Percentiles rank a stretch among this genome's conserved stretches.
phyloP scores from a whole-genome alignment of 2,113 vertebrate species.

The Asarcornis scutulata region DNA sequence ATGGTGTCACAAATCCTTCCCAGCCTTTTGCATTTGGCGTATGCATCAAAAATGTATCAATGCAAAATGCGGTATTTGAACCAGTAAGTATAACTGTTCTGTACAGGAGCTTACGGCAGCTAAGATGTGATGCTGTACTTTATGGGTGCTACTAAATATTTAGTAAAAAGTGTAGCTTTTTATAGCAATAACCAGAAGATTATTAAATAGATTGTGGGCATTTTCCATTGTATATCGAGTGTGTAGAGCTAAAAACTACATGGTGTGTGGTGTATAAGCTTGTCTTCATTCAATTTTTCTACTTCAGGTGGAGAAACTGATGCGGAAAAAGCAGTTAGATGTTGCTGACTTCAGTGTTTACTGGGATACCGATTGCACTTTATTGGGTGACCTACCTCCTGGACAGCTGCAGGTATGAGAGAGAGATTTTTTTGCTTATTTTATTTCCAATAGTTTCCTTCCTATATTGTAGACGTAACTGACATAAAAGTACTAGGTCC shows the following conservation, averaged over 20 bases:
- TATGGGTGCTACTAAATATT: not conserved
- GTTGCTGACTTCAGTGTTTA: conserved; percentile 94
- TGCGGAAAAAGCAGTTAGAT: conserved; percentile 92
- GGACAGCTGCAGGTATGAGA: conserved; percentile 87
- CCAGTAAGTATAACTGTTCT: conserved; percentile 78
- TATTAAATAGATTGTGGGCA: not conserved
- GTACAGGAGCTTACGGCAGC: not conserved
- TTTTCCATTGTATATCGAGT: not conserved
- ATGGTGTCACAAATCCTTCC: conserved; percentile 85
- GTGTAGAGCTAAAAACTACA: not conserved
- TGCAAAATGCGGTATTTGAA: conserved; percentile 90
- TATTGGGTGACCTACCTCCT: conserved; percentile 87
- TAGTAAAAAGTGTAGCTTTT: accelerated
- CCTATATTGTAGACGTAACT: not conserved
- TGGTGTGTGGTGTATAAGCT: accelerated
- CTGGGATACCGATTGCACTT: conserved; percentile 89
- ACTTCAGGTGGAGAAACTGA: conserved; percentile 85
- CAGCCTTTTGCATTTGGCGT: conserved; percentile 91
- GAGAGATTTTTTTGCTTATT: not conserved
- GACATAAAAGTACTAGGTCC: not conserved
- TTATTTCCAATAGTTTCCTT: not conserved
- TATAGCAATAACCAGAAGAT: too few relatives aligned
- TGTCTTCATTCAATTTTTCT: not conserved
- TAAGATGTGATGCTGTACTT: not conserved
- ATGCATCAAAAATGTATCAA: conserved; percentile 94